These are phyloP conservation scores for Rhagophthalmus giganteus DNA, from an alignment of 2,888 invertebrate genomes.

Conservation along the genomic window DNA sequence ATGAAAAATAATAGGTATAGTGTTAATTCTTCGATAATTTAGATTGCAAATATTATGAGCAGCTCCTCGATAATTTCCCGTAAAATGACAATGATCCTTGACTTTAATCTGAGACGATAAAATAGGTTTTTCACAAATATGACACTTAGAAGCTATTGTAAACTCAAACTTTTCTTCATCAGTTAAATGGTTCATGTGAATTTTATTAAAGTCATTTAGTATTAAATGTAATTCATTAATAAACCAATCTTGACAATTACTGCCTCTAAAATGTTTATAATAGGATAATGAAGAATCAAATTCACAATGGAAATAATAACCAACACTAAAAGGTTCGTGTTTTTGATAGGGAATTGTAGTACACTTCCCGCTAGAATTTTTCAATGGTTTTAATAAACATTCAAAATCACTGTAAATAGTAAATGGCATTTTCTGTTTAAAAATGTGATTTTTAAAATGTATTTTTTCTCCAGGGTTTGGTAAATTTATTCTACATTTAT, in stretches of 20 bases:
- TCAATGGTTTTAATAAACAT: constrained; percentile 5
- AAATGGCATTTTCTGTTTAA: constrained; percentile 23
- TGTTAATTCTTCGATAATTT: constrained; percentile 31
- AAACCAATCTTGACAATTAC: not conserved
- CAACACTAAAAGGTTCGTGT: constrained; percentile 32
- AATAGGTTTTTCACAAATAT: constrained; percentile 2
- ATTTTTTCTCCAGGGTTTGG: too few relatives aligned
- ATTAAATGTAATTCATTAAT: constrained; percentile 1
- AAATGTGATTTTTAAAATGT: constrained; percentile 13
- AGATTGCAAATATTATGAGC: constrained; percentile 39
- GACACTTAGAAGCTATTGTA: not conserved
- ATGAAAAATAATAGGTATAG: constrained; percentile 40
- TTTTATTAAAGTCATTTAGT: not conserved
- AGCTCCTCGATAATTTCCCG: constrained; percentile 32
- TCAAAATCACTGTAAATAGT: constrained; percentile 27
- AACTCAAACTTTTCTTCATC: not conserved
- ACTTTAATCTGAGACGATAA: too few relatives aligned
- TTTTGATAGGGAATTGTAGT: too few relatives aligned
- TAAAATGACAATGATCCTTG: constrained; percentile 38
- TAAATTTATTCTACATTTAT: too few relatives aligned
- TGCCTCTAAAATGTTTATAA: constrained; percentile 1
- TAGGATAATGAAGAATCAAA: constrained; percentile 1
- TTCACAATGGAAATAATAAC: constrained; percentile 31
- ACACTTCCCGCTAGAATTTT: not conserved
- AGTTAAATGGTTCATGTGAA: not conserved